A percentile compares a stretch with the other conserved stretches of the same genome.
phyloP scores from a whole-genome alignment of 2,797 vertebrate genomes.

The Chelidonichthys spinosus region DNA sequence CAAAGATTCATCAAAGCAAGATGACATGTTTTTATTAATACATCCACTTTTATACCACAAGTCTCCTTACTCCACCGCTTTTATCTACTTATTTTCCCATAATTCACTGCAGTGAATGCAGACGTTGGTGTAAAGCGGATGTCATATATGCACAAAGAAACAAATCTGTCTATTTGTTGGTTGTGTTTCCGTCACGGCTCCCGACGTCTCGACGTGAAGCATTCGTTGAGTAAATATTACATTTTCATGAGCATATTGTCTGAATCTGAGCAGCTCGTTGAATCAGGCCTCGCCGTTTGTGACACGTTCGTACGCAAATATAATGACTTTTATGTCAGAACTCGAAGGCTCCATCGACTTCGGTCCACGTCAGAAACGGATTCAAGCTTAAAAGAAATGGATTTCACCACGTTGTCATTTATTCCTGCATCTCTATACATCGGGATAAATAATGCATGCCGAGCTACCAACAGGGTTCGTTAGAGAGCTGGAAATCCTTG shows the following conservation, averaged over 20 bases:
- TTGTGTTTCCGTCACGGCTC: constrained; percentile 1
- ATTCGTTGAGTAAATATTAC: not conserved
- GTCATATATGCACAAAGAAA: constrained; percentile 2
- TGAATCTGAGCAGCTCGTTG: not conserved
- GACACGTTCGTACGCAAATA: constrained; percentile 31
- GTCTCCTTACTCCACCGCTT: constrained; percentile 1
- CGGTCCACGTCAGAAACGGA: constrained; percentile 30
- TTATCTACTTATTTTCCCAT: constrained; percentile 16
- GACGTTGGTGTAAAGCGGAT: constrained; percentile 2
- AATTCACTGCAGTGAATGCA: constrained; percentile 2
- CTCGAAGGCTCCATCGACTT: constrained; percentile 37
- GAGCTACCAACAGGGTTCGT: constrained; percentile 8
- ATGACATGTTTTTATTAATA: constrained; percentile 49
- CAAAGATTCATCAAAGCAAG: constrained; percentile 56
- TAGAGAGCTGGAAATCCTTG: no score
- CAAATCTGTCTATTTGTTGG: not conserved
- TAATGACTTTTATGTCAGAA: constrained; percentile 45
- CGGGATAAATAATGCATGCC: constrained; percentile 69
- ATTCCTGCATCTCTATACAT: constrained; percentile 44
- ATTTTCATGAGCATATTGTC: constrained; percentile 16
- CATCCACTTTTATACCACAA: not conserved
- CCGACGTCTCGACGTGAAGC: not conserved
- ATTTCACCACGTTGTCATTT: constrained; percentile 54
- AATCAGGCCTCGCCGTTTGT: constrained; percentile 12
- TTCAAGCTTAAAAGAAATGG: constrained; percentile 58